These are phyloP conservation scores for Staurois parvus DNA, from an alignment of 2,797 vertebrate species.

Conservation along the genomic window DNA sequence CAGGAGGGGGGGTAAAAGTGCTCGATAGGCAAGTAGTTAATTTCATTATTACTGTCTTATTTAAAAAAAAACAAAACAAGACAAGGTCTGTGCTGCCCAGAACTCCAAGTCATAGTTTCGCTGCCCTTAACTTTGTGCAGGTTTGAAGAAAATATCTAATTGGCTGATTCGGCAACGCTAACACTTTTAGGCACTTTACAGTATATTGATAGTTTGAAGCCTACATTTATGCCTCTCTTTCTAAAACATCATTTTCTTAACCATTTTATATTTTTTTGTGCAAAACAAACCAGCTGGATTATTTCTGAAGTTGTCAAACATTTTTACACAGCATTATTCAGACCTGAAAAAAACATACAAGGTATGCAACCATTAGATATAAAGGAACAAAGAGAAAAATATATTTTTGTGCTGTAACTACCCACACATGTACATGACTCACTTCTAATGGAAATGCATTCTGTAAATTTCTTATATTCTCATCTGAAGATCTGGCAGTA, in stretches of 20 bases:
- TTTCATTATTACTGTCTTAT: no score
- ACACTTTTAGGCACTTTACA: not conserved
- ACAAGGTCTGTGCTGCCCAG: no score
- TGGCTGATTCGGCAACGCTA: no score
- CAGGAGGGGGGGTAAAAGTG: no score
- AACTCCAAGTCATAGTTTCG: no score
- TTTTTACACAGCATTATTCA: not conserved
- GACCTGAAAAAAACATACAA: not conserved
- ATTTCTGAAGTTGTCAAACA: slow-evolving; percentile 18
- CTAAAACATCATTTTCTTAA: not conserved
- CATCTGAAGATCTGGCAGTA: not conserved
- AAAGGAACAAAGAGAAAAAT: slow-evolving; percentile 25
- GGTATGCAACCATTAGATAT: not conserved
- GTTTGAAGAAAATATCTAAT: not conserved
- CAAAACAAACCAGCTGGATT: slow-evolving; percentile 1
- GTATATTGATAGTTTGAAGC: not conserved
- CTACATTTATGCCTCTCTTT: not conserved
- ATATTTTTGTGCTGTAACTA: slow-evolving; percentile 13
- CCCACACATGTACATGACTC: slow-evolving; percentile 37
- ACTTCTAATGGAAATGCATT: slow-evolving; percentile 22
- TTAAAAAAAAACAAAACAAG: no score
- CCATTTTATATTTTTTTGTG: not conserved
- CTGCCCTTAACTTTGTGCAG: no score
- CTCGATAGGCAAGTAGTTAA: no score
- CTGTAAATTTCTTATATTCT: slow-evolving; percentile 7